These are phyloP conservation scores for Ernsta delagoae DNA, from an alignment of 2,888 invertebrate species.

Conservation along the genomic window DNA sequence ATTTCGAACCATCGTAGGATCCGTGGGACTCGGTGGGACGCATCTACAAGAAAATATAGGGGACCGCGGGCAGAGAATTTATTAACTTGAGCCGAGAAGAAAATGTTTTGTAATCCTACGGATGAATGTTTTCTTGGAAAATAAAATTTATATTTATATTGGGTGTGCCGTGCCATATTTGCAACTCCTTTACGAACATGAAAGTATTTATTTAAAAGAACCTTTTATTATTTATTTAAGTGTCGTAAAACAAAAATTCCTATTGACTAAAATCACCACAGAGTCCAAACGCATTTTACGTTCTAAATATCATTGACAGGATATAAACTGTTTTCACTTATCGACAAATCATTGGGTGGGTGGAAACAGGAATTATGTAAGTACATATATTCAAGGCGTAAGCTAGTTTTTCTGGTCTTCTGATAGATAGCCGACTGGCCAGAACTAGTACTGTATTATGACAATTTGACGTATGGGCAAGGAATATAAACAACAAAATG, in stretches of 20 bases:
- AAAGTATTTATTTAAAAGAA: too few species aligned
- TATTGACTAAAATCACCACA: too few species aligned
- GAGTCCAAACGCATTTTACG: too few species aligned
- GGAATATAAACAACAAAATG: slow-evolving; percentile 30
- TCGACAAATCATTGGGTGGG: slow-evolving; percentile 23
- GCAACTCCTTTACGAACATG: too few species aligned
- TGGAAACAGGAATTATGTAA: slow-evolving; percentile 34
- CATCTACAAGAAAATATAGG: slow-evolving; percentile 25
- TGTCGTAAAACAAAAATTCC: too few species aligned
- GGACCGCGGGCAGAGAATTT: slow-evolving; percentile 26
- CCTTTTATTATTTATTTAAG: too few species aligned
- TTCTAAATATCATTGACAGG: slow-evolving; percentile 7
- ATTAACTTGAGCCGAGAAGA: slow-evolving; percentile 13
- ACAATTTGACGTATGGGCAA: slow-evolving; percentile 32
- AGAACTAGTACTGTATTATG: slow-evolving; percentile 27
- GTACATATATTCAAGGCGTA: slow-evolving; percentile 15
- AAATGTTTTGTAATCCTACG: slow-evolving; percentile 12
- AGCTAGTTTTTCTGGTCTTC: slow-evolving; percentile 26
- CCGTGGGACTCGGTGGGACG: slow-evolving; percentile 24
- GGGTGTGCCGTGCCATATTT: too few species aligned
- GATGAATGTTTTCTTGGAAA: too few species aligned
- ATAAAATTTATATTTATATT: too few species aligned
- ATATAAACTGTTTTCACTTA: slow-evolving; percentile 30
- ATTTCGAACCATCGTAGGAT: too few species aligned
- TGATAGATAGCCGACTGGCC: slow-evolving; percentile 28